Evolutionary conservation across 1,140 invertebrate species (phyloP).

Genomic region (Zaprionus tsacasi): DNA sequence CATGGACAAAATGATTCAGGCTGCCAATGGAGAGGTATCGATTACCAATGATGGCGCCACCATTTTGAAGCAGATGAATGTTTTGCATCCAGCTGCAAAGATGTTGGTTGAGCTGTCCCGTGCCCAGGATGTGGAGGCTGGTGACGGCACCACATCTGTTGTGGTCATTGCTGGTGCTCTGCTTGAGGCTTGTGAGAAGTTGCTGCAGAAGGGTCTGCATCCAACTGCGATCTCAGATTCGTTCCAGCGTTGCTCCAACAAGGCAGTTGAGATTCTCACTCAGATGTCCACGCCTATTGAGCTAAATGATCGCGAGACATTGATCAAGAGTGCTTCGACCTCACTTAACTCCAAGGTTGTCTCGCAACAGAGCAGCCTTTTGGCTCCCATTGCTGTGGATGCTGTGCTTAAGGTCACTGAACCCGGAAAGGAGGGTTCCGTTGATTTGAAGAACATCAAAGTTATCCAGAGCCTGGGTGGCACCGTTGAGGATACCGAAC

Average conservation of each 20-base stretch:
- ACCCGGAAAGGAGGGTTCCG: constrained; percentile 86
- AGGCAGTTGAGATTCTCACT: constrained; percentile 94
- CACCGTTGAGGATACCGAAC: constrained; percentile 98
- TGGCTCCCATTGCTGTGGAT: constrained; percentile 98
- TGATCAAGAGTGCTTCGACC: constrained; percentile 98
- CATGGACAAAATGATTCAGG: constrained; percentile 99
- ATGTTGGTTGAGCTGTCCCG: constrained; percentile 99
- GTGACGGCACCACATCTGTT: constrained; percentile 99
- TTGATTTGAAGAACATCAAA: constrained; percentile 95
- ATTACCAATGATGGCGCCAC: constrained; percentile 99
- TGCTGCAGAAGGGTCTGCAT: constrained; percentile 97
- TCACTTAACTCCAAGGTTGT: constrained; percentile 99
- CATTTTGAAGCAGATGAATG: constrained; percentile 99
- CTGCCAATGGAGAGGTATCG: constrained; percentile 98
- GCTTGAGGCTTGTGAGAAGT: constrained; percentile 96
- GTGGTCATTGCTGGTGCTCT: constrained; percentile 98
- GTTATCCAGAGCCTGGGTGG: constrained; percentile 98
- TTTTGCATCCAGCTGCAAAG: constrained; percentile 99
- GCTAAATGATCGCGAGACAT: constrained; percentile 93
- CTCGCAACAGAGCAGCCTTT: constrained; percentile 96
- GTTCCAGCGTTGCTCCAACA: constrained; percentile 95
- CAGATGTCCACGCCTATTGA: constrained; percentile 95
- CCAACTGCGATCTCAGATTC: constrained; percentile 98
- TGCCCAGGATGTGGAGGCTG: constrained; percentile 99
- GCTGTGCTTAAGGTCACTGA: constrained; percentile 95